phyloP scores from a whole-genome alignment of 2,797 vertebrate genomes.

The Novumbra hubbsi region DNA sequence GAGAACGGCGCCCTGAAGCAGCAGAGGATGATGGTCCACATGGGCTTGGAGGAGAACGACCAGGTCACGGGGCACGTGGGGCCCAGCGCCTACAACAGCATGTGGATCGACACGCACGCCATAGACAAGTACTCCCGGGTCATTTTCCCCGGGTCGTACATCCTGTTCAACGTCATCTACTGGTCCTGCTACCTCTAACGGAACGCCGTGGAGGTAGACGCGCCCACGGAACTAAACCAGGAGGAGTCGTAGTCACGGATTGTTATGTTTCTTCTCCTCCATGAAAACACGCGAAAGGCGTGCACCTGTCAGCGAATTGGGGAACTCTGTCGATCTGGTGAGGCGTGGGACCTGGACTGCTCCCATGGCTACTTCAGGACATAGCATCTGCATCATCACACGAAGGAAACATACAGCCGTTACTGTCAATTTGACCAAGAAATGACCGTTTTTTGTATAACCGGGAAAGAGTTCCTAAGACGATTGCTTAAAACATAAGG shows the following conservation, averaged over 20 bases:
- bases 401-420: background rate
- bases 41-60: constrained; percentile 75
- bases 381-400: background rate
- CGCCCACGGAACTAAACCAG: background rate
- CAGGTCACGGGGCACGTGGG: constrained; percentile 74
- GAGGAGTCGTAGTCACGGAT: background rate
- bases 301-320: background rate
- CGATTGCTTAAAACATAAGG: background rate
- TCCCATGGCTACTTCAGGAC: background rate
- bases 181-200: constrained; percentile 83
- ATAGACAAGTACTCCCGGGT: constrained; percentile 92
- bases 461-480: background rate
- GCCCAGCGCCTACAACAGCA: constrained; percentile 74
- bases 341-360: background rate
- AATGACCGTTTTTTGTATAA: background rate
- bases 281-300: background rate
- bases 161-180: constrained; percentile 92
- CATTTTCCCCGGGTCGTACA: constrained; percentile 87
- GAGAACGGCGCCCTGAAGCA: constrained; percentile 76
- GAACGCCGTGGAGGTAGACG: background rate
- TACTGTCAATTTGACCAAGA: background rate
- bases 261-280: background rate
- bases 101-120: constrained; percentile 87
- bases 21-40: constrained; percentile 82
- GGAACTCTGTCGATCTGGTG: background rate